Conservation (phyloP, 2,797 vertebrate species). For the Varecia variegata region DNA sequence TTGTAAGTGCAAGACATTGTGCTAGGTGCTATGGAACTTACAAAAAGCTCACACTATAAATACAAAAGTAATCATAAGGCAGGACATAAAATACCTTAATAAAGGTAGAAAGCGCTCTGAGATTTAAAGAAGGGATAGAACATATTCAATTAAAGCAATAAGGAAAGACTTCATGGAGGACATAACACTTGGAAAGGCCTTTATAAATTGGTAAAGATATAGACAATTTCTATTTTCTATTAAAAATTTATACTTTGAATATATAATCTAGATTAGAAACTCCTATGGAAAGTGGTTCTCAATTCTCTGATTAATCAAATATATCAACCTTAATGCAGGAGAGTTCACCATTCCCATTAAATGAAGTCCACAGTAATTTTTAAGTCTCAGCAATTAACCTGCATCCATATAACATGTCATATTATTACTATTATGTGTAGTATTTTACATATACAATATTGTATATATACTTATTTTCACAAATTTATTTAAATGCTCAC, state of each 20-base stretch:
- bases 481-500: neutral
- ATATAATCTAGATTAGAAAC: neutral
- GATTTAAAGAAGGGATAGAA: neutral
- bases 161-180: neutral
- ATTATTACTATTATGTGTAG: neutral
- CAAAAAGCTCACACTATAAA: neutral
- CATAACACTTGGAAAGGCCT: neutral
- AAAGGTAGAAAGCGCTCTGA: neutral
- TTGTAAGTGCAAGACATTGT: neutral
- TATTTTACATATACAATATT: neutral
- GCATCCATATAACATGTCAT: neutral
- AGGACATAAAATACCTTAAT: neutral
- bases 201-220: neutral
- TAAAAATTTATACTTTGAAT: neutral
- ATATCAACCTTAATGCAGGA: neutral
- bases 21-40: neutral
- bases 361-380: constrained; percentile 30
- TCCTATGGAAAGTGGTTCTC: neutral
- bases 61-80: neutral
- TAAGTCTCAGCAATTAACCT: neutral
- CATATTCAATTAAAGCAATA: neutral
- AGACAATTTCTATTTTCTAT: neutral
- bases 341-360: neutral
- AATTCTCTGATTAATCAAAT: constrained; percentile 20
- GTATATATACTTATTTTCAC: neutral